Evolutionary conservation across 1,140 invertebrate genomes (phyloP), one percentile per base, ranked within the genome.

Genomic region (Trinorchestia longiramus): DNA sequence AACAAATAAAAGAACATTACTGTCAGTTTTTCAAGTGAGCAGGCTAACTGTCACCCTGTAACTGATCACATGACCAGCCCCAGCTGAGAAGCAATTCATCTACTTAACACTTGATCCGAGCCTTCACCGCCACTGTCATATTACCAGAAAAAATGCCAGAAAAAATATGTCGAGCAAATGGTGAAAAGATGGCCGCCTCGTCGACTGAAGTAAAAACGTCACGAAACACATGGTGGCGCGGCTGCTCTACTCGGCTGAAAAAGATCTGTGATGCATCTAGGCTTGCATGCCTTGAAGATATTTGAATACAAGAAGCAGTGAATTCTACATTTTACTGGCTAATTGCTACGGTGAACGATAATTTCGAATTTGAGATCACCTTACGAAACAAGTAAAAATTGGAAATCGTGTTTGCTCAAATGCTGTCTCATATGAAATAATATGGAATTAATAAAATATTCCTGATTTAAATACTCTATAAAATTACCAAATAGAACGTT

Each of bases 91-190:
- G 88, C 36, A 15, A 43, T 91, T 11, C 88, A 43, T 91, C 88
- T 91, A 42, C 88, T 91, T 44, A 91, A 91, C 88, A 91, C 41
- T 15, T 91, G 88, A 91, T 91, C 88, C 17, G 88, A 42, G 88
- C 43, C 43, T 44, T 91, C 41, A 15, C 43, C 88, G 88, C 41
- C 19, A 41, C 36, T 91, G 41, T 91, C 88, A 43, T 91, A 91
- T 91, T 91, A 91, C 11, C 41, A 1, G 19, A 91, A 91, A 91
- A 91, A 91, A 91, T 91, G 28, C 43, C 62, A 77, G 62, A 77
- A 77, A 28, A 77, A 77, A 77, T 77, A 77, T 77, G 62, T 1
- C 43, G 88, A 91, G 88, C 88, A 91, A 91, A 91, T 91, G 88
- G 88, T 4, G 43, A 41, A 91, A 42, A 19, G 88, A 91, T 15